A percentile compares a stretch with the other conserved stretches of the same genome.
These are phyloP conservation scores for Lepidurus apus DNA, from an alignment of 1,140 invertebrate genomes.

Conservation along the genomic window DNA sequence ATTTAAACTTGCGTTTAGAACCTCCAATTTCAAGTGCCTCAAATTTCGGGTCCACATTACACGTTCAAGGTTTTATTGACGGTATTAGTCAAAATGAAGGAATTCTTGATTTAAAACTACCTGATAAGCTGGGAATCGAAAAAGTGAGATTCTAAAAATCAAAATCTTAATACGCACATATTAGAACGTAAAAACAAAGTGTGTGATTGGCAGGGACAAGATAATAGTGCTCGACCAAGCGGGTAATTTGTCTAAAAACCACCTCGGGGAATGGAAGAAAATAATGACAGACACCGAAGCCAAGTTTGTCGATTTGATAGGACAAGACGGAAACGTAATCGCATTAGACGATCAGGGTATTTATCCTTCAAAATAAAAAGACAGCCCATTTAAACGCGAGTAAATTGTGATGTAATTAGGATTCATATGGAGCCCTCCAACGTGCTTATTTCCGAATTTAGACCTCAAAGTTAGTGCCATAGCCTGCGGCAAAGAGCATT, in stretches of 20 bases:
- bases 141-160: not conserved
- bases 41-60: not conserved
- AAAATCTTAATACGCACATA: not conserved
- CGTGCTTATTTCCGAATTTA: conserved; percentile 31
- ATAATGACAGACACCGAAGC: not conserved
- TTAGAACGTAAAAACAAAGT: not conserved
- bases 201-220: not conserved
- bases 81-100: not conserved
- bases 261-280: not conserved
- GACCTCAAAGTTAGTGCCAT: conserved; percentile 55
- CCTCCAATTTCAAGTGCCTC: not conserved
- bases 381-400: too few relatives aligned
- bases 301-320: not conserved
- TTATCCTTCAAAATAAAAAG: not conserved
- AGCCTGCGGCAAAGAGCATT: conserved; percentile 71
- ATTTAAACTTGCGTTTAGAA: not conserved
- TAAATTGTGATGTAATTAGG: not conserved
- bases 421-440: conserved; percentile 4
- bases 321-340: not conserved
- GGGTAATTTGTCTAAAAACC: not conserved
- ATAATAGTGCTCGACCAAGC: not conserved
- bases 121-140: not conserved
- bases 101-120: not conserved
- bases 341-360: not conserved
- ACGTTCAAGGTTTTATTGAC: not conserved